phyloP scores from a whole-genome alignment of 2,113 vertebrate species.

The Prionailurus bengalensis region DNA sequence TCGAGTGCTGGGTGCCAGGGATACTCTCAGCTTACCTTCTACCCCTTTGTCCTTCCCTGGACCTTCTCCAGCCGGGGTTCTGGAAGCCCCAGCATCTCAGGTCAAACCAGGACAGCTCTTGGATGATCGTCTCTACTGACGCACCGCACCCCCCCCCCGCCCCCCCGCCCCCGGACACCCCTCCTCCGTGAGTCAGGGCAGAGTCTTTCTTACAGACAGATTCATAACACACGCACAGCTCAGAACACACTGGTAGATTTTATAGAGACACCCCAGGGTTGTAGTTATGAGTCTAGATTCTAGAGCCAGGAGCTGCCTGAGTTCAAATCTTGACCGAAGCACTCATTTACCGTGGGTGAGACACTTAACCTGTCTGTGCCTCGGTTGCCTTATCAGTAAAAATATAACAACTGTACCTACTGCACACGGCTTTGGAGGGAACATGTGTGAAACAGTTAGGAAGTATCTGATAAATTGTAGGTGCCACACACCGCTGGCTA shows the following conservation, averaged over 20 bases:
- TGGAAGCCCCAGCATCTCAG: not conserved
- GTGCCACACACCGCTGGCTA: not conserved
- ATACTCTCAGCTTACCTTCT: not conserved
- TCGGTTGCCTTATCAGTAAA: not conserved
- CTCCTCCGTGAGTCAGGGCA: not conserved
- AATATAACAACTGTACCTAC: not conserved
- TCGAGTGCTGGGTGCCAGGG: not conserved
- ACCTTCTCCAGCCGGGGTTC: not conserved
- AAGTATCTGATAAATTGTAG: not conserved
- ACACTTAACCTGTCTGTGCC: not conserved
- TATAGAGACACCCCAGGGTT: not conserved
- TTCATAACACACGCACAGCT: not conserved
- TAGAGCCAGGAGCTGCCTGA: not conserved
- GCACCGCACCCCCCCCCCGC: not conserved
- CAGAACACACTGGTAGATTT: not conserved
- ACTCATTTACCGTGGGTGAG: not conserved
- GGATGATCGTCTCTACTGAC: not conserved
- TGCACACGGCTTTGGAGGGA: not conserved
- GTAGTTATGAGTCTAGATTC: not conserved
- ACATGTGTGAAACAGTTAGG: not conserved
- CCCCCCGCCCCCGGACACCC: not conserved
- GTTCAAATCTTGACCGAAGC: not conserved
- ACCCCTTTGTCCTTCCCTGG: not conserved
- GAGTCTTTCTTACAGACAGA: not conserved
- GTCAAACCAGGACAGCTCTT: conserved; percentile 45